Evolutionary conservation across 2,797 vertebrate species (phyloP), one percentile per base, ranked within the genome.

Genomic region (Acanthiza pusilla): DNA sequence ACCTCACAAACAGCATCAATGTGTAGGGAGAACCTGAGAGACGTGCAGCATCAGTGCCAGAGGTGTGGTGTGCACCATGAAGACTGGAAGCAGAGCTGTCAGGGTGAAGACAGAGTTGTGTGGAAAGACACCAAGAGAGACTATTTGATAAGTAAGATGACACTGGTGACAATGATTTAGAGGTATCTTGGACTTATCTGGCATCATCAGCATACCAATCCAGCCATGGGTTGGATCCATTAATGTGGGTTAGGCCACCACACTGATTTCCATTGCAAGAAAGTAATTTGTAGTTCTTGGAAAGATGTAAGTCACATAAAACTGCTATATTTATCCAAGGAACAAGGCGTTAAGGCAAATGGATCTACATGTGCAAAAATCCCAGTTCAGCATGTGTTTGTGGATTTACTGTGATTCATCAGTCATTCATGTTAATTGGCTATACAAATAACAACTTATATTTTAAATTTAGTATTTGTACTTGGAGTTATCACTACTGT

Each of bases 391-490:
- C 65, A 81, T 60, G 65, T 91, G 88, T 82, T 82, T 92, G 75
- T 92, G 74, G 77, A 94, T 82, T 87, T 92, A 91, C 74, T 85
- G 57, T 90, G 89, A 95, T 89, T 94, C 89, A 94, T 68, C 73
- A 91, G 70, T 62, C 55, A 57, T 92, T 92, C 81, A 80, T 87
- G 78, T 82, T 93, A 92, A 91, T 67, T 95, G 1, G n/a, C 45
- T 94, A 57, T 32, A 89, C 71, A 96, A 94, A 92, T 87, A 91
- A 94, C 65, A 91, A 88, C 67, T 71, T 85, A 74, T 4, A 75
- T 92, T 85, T 95, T 89, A 93, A 89, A 93, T 88, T 85, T 81
- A 90, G 48, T 57, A 88, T 91, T 90, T 91, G 62, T 93, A 79
- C 85, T 94, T 94, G 55, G 71, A 93, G 57, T 91, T 93, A 91